These are phyloP conservation scores for Lutjanus campechanus DNA, from an alignment of 2,797 vertebrate species.

Conservation along the genomic window DNA sequence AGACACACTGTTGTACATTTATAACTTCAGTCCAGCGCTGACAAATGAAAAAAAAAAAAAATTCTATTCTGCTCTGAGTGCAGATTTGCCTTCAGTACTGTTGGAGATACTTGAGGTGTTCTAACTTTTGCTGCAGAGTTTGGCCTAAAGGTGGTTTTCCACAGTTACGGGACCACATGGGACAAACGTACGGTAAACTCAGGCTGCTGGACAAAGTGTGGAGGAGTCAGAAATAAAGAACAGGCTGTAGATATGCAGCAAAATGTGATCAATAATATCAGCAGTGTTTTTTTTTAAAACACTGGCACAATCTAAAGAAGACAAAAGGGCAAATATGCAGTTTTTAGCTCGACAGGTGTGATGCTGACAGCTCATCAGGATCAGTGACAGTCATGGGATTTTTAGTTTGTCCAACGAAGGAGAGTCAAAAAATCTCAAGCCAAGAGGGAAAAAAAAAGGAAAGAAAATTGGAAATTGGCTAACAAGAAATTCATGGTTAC, in stretches of 20 bases:
- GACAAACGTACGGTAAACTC: not conserved
- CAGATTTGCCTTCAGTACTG: not conserved
- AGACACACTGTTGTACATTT: conserved; percentile 18
- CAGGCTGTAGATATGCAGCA: not conserved
- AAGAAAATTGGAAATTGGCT: too few species aligned
- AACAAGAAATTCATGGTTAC: not conserved
- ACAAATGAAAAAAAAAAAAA: not conserved
- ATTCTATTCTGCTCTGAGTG: not conserved
- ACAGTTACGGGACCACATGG: not conserved
- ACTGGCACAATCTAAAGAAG: not conserved
- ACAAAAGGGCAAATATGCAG: not conserved
- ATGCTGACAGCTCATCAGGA: not conserved
- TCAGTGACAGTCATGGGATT: not conserved
- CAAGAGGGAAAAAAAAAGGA: not conserved
- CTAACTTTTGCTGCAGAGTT: not conserved
- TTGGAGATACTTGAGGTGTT: not conserved
- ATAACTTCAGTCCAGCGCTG: conserved; percentile 11
- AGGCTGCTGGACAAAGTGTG: not conserved
- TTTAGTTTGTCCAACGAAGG: not conserved
- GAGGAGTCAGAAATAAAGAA: not conserved
- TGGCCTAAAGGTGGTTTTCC: not conserved
- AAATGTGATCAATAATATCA: not conserved
- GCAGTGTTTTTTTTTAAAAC: not conserved
- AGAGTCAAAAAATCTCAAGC: not conserved
- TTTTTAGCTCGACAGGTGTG: not conserved